phyloP scores from a whole-genome alignment of 2,113 vertebrate genomes.

The Odocoileus hemionus region DNA sequence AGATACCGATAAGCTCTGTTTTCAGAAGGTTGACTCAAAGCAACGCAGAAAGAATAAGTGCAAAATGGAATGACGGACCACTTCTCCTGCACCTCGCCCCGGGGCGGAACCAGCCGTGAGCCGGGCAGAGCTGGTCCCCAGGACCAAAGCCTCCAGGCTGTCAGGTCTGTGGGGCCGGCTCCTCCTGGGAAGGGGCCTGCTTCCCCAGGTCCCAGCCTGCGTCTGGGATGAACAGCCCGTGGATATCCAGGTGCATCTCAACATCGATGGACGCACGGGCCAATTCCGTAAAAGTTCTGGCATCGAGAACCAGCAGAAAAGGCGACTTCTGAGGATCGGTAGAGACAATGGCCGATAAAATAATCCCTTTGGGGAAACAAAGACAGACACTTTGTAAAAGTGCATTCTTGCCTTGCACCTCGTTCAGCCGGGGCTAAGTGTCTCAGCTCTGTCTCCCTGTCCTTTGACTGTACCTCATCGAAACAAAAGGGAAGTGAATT shows the following conservation, averaged over 20 bases:
- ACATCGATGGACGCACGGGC: slow-evolving; percentile 83
- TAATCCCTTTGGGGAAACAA: slow-evolving; percentile 81
- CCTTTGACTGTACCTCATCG: neutral
- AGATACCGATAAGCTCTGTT: neutral
- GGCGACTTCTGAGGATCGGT: slow-evolving; percentile 79
- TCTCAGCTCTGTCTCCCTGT: neutral
- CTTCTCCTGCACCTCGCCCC: neutral
- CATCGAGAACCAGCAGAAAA: slow-evolving; percentile 91
- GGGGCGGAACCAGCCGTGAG: fast-evolving
- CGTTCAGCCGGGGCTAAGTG: neutral
- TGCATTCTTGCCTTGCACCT: neutral
- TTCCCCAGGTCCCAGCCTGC: fast-evolving
- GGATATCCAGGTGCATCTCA: slow-evolving; percentile 88
- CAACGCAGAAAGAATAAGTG: neutral
- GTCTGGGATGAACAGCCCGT: slow-evolving; percentile 88
- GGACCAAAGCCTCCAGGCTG: neutral
- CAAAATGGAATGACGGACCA: neutral
- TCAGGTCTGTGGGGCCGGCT: neutral
- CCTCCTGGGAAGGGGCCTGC: neutral
- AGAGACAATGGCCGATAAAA: slow-evolving; percentile 84
- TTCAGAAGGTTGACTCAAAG: neutral
- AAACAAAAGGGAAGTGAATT: neutral
- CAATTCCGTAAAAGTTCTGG: slow-evolving; percentile 88
- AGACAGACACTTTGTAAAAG: neutral
- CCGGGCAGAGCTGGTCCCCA: neutral